Percentiles rank a stretch among this genome's conserved stretches.
These are phyloP conservation scores for Cerceris rybyensis DNA, from an alignment of 2,888 invertebrate genomes.

Conservation along the genomic window DNA sequence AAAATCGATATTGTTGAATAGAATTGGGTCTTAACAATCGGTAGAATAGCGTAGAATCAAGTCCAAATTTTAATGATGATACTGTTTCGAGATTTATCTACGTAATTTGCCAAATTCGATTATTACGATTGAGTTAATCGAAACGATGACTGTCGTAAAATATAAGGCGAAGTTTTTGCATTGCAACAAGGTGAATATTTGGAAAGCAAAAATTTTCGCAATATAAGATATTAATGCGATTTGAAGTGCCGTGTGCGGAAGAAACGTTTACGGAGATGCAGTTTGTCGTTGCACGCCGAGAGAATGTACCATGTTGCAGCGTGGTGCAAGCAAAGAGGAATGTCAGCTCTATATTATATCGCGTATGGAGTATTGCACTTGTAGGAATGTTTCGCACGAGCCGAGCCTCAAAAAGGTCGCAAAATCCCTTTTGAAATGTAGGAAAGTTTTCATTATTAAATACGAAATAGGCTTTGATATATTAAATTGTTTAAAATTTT, in stretches of 20 bases:
- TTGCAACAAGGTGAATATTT: no score
- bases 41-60: no score
- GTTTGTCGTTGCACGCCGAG: conserved; percentile 45
- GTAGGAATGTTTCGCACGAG: conserved; percentile 34
- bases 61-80: no score
- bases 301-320: conserved; percentile 48
- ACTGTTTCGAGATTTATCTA: no score
- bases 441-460: not conserved
- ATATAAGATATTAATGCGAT: not conserved
- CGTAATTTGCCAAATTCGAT: no score
- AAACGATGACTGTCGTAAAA: no score
- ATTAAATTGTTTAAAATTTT: no score
- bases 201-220: not conserved
- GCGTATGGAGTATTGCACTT: conserved; percentile 36
- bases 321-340: conserved; percentile 54
- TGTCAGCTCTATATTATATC: conserved; percentile 54
- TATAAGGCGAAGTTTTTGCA: no score
- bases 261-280: conserved; percentile 48
- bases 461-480: no score
- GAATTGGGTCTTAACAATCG: no score
- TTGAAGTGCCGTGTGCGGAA: conserved; percentile 21
- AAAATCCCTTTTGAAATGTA: not conserved
- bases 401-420: conserved; percentile 40
- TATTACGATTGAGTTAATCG: no score
- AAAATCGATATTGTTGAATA: no score